Evolutionary conservation across 2,113 vertebrate species (phyloP).

Genomic region (Mohoua ochrocephala): DNA sequence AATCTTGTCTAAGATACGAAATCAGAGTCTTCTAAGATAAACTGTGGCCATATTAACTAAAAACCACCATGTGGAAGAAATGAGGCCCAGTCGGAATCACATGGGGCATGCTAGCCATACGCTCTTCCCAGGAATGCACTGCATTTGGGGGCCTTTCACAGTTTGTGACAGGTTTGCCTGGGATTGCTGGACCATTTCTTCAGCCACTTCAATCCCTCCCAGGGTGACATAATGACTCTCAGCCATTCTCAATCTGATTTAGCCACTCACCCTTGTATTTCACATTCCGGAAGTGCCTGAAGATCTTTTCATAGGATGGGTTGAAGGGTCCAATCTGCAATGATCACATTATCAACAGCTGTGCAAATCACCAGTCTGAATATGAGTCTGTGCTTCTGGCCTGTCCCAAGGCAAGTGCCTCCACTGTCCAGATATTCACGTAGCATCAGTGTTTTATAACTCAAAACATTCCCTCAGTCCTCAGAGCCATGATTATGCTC

Average conservation of each 20-base stretch:
- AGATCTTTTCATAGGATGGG: slow-evolving; percentile 83
- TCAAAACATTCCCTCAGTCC: not conserved
- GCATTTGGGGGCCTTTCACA: not conserved
- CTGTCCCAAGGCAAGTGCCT: not conserved
- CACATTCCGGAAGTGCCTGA: slow-evolving; percentile 80
- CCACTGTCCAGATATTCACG: not conserved
- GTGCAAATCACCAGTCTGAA: not conserved
- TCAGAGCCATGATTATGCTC: not conserved
- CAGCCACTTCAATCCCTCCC: not conserved
- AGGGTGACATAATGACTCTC: not conserved
- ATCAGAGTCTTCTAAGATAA: not conserved
- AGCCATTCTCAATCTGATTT: not conserved
- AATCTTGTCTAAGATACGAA: not conserved
- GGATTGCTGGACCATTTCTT: not conserved
- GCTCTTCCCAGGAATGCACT: not conserved
- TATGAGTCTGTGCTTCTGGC: not conserved
- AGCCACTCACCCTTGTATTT: slow-evolving; percentile 82
- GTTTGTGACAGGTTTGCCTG: not conserved
- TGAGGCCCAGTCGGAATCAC: not conserved
- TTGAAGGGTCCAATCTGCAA: slow-evolving; percentile 85
- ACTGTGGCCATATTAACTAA: not conserved
- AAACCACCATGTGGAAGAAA: not conserved
- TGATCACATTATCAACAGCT: not conserved
- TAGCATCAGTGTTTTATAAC: not conserved
- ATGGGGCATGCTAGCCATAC: fast-evolving